Evolutionary conservation across 2,888 invertebrate species (phyloP).

Genomic region (Amphipyra tragopoginis): DNA sequence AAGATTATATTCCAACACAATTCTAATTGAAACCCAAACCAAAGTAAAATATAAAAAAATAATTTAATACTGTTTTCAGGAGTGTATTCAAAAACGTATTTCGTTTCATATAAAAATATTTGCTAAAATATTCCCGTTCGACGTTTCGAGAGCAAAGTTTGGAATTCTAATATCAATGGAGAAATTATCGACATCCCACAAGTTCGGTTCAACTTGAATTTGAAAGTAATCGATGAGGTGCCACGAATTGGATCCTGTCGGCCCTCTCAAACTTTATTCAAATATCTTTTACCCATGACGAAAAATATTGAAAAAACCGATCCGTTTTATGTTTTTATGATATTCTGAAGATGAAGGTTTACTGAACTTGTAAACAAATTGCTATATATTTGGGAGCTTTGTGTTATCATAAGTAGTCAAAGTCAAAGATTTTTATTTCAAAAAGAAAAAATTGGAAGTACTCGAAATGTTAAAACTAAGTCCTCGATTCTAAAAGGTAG

Average conservation of each 20-base stretch:
- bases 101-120: constrained; percentile 44
- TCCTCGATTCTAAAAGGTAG: no score
- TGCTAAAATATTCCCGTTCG: constrained; percentile 46
- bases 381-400: background rate
- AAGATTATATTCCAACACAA: constrained; percentile 9
- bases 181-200: constrained; percentile 59
- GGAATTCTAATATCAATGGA: constrained; percentile 60
- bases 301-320: constrained; percentile 49
- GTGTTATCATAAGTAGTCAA: background rate
- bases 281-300: constrained; percentile 49
- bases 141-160: constrained; percentile 46
- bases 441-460: no score
- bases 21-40: constrained; percentile 13
- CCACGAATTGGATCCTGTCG: constrained; percentile 53
- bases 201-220: constrained; percentile 54
- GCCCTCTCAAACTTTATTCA: constrained; percentile 56
- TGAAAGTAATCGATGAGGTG: constrained; percentile 70
- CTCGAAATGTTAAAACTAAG: no score
- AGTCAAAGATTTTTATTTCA: no score
- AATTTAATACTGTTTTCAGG: constrained; percentile 31
- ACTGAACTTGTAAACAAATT: constrained; percentile 12
- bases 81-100: constrained; percentile 40
- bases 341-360: constrained; percentile 11
- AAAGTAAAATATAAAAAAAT: constrained; percentile 16
- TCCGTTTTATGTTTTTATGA: constrained; percentile 22